A percentile compares a stretch with the other conserved stretches of the same genome.
phyloP scores from a whole-genome alignment of 2,888 invertebrate genomes.

The Cremastinae sp. region DNA sequence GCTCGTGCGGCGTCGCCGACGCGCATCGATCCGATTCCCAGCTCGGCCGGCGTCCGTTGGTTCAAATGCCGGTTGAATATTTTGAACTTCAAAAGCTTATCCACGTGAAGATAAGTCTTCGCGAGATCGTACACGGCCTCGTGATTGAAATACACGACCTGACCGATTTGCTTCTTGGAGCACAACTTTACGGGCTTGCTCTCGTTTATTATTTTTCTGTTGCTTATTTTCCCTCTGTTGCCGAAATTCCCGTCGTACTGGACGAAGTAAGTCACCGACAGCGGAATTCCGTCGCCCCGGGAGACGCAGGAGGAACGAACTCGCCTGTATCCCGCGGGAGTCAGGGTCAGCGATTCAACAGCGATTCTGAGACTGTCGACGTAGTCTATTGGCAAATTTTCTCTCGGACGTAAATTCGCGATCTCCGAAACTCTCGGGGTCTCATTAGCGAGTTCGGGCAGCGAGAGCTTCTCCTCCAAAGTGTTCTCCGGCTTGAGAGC shows the following conservation, averaged over 20 bases:
- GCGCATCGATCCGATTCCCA: conserved; percentile 80
- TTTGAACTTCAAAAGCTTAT: conserved; percentile 79
- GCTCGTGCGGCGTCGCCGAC: conserved; percentile 76
- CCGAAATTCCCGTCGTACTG: conserved; percentile 80
- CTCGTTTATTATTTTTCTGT: conserved; percentile 76
- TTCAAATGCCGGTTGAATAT: conserved; percentile 80
- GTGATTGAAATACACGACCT: conserved; percentile 81
- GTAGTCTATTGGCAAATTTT: conserved; percentile 67
- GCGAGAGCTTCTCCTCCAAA: neutral
- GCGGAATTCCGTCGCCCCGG: conserved; percentile 67
- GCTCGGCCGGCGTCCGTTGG: conserved; percentile 78
- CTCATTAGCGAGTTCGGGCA: conserved; percentile 9
- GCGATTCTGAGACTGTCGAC: conserved; percentile 80
- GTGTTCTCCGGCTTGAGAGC: neutral
- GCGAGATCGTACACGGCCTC: conserved; percentile 79
- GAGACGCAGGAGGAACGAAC: conserved; percentile 73
- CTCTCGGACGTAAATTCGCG: conserved; percentile 49
- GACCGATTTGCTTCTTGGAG: conserved; percentile 78
- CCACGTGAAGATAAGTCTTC: conserved; percentile 74
- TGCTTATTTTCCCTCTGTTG: conserved; percentile 71
- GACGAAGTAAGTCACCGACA: conserved; percentile 80
- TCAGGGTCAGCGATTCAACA: conserved; percentile 80
- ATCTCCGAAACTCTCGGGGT: conserved; percentile 4
- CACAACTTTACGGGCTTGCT: conserved; percentile 76
- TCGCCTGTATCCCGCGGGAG: conserved; percentile 80